A percentile compares a stretch with the other conserved stretches of the same genome.
These are phyloP conservation scores for Epinotia brunnichana DNA, from an alignment of 2,888 invertebrate species.

Conservation along the genomic window DNA sequence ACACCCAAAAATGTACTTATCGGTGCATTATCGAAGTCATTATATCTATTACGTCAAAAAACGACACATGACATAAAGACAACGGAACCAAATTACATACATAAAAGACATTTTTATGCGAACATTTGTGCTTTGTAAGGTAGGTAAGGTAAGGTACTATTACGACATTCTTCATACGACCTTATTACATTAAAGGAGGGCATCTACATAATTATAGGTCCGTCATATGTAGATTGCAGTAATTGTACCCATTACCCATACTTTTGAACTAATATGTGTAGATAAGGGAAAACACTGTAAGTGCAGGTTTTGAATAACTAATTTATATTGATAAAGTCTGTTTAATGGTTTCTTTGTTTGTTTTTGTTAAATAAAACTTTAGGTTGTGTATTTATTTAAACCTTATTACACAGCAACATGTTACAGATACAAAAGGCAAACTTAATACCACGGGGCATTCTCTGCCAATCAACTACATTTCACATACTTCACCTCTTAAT, in stretches of 20 bases:
- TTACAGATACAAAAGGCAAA: no score
- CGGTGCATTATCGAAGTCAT: no score
- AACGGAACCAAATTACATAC: no score
- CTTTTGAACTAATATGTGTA: constrained; percentile 28
- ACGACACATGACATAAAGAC: no score
- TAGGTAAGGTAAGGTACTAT: not conserved
- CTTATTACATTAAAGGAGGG: not conserved
- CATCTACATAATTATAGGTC: constrained; percentile 29
- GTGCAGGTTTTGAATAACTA: constrained; percentile 5
- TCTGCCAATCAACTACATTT: no score
- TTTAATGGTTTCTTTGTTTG: not conserved
- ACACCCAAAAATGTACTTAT: no score
- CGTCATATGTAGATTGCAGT: constrained; percentile 22
- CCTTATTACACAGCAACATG: no score
- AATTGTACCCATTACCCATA: constrained; percentile 27
- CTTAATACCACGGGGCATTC: no score
- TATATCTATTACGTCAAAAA: no score
- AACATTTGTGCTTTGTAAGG: not conserved
- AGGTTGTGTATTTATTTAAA: not conserved
- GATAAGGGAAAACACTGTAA: constrained; percentile 28
- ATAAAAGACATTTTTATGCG: not conserved
- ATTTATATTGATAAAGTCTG: not conserved
- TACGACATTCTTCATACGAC: constrained; percentile 8
- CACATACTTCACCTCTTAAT: no score
- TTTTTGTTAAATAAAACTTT: not conserved